Percentiles rank a stretch among this genome's conserved stretches.
phyloP scores from a whole-genome alignment of 2,113 vertebrate species.

The Rallus limicola region DNA sequence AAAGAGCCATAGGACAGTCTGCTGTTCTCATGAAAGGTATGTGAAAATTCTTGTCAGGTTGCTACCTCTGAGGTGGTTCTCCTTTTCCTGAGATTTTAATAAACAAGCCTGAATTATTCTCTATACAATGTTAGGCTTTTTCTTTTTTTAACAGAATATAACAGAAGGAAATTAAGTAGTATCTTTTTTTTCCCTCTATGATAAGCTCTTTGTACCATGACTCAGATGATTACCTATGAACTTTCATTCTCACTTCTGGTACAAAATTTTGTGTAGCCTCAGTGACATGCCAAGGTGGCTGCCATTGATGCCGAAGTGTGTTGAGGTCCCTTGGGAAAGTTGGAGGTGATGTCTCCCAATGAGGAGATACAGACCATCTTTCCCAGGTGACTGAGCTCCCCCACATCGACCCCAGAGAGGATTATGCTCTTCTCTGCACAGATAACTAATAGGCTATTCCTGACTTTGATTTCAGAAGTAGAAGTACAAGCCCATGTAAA shows the following conservation, averaged over 20 bases:
- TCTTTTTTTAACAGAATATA: constrained; percentile 18
- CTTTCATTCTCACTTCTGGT: constrained; percentile 38
- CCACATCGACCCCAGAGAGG: background rate
- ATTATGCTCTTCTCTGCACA: background rate
- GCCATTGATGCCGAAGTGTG: background rate
- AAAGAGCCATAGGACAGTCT: background rate
- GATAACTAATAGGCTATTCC: background rate
- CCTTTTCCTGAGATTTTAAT: constrained; percentile 48
- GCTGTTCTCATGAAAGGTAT: background rate
- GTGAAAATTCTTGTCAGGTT: constrained; percentile 14
- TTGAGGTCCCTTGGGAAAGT: background rate
- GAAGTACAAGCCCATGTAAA: background rate
- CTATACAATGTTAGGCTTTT: constrained; percentile 5
- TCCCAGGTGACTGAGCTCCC: background rate
- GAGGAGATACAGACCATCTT: background rate
- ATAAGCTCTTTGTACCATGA: constrained; percentile 21
- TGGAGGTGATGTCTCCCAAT: background rate
- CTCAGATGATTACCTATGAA: constrained; percentile 29
- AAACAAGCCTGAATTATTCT: constrained; percentile 65
- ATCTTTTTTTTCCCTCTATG: constrained; percentile 26
- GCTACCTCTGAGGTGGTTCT: constrained; percentile 25
- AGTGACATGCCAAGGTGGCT: background rate
- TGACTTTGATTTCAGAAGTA: background rate
- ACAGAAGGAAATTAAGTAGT: constrained; percentile 33
- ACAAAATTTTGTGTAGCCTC: constrained; percentile 29